Base-by-base conservation (phyloP, 2,797 vertebrate genomes). In the Muscicapa comitata region DNA sequence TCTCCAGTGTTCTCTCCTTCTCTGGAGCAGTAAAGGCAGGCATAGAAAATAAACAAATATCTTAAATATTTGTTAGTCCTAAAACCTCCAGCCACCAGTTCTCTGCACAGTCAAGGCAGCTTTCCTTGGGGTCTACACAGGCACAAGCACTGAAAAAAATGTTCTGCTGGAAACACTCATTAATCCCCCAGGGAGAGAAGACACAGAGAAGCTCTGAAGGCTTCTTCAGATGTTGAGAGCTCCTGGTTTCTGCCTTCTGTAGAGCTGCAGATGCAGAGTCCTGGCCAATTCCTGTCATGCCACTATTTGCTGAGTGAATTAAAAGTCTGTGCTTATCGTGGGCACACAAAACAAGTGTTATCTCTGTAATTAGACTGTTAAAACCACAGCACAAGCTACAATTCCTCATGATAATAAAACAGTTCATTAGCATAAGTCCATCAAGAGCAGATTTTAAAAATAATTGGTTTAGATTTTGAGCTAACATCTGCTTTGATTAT, bases 391-490 rank as follows among this genome's bases (percentile, higher is more conserved):
- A 65, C 48, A 37, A 85, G 78, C 88, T 86, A 61, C 90, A 65
- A 17, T 91, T 87, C 26, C 65, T 91, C 73, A 40, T 55, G 50
- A 91, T 73, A 94, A 95, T 89, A 85, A 93, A 94, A 54, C 3
- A 68, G 65, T 71, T 68, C 75, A 89, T 95, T 94, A 82, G 78
- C 84, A 80, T 92, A 93, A 95, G 86, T 96, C 95, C 47, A 77
- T 95, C 88, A 92, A 91, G 81, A 89, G 40, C 37, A 89, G 88
- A 87, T 91, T 93, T 95, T 50, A 11, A 89, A 93, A 97, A 71
- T 93, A 97, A 95, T 95, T 95, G 92, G 90, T 92, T 91, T 91
- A 74, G 92, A 77, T 93, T 95, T 87, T 71, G 45, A 89, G 78
- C 80, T 92, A 57, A 66, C 65, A 91, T 93, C 84, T 91, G 86